Base-by-base conservation (phyloP, 2,113 vertebrate genomes). In the Tiliqua scincoides region DNA sequence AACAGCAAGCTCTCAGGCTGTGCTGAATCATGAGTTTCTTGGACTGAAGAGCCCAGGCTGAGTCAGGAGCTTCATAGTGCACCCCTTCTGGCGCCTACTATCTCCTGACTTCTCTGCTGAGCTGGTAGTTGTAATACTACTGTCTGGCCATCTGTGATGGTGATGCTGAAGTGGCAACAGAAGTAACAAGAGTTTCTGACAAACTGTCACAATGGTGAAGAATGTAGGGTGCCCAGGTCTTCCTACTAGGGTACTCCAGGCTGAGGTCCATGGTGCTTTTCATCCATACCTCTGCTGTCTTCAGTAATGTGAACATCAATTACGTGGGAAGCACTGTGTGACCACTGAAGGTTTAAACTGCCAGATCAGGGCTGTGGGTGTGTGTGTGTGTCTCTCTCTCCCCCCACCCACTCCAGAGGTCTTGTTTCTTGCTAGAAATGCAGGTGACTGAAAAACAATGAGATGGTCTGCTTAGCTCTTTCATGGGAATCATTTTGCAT, bases 381-480 rank as follows among this genome's bases (percentile, higher is more conserved):
- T 6, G n/a, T n/a, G n/a, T n/a, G n/a, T n/a, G n/a, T n/a, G n/a
- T n/a, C n/a, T n/a, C n/a, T n/a, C n/a, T n/a, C n/a, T 57, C 17
- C 17, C 15, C 12, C 11, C 54, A 6, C 54, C 54, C 54, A 17
- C 43, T 52, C 37, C 18, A 30, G 2, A 30, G 3, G 23, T 11
- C 75, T 79, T 37, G 52, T 68, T 78, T 35, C 15, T 0, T 20
- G 4, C 10, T 78, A 88, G 83, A 77, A 81, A 32, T 17, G 57
- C 4, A 82, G 11, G 61, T 54, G 67, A 78, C 48, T 37, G 68
- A 3, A 59, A 89, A 93, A 83, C 73, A 2, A 65, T 12, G n/a
- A 30, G 72, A 54, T 17, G 0, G 4, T 23, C 71, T 23, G 72
- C 35, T 32, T 18, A 1, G 68, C 72, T 48, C 25, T 37, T n/a